These are phyloP conservation scores for Troilus luridus DNA, from an alignment of 2,888 invertebrate species.

Conservation along the genomic window DNA sequence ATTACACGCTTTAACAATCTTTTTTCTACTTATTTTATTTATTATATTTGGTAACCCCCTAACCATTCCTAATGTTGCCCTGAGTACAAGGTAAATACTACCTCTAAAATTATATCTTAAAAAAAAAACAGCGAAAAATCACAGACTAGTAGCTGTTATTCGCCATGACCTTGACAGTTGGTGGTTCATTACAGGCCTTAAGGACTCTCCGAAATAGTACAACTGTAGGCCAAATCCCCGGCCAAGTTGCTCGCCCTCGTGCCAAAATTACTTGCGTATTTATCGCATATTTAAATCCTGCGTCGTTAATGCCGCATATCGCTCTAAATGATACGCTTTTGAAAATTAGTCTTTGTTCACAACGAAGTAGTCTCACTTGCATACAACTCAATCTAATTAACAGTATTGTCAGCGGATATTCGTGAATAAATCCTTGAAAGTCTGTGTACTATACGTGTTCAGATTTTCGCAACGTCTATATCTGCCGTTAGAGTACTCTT, in stretches of 20 bases:
- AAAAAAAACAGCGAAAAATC: neutral
- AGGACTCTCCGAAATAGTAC: neutral
- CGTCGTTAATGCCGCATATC: neutral
- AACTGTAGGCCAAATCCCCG: neutral
- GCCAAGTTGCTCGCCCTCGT: neutral
- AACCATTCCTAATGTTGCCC: too few species aligned
- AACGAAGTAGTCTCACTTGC: neutral
- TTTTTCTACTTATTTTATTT: too few species aligned
- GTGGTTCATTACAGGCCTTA: neutral
- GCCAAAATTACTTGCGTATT: conserved; percentile 16
- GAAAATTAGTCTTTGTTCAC: neutral
- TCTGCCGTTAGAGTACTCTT: too few species aligned
- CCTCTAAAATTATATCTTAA: neutral
- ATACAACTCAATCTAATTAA: neutral
- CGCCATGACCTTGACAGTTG: neutral
- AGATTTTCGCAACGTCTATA: too few species aligned
- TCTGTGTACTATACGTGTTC: neutral
- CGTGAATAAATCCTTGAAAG: neutral
- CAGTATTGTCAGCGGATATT: neutral
- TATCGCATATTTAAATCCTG: neutral
- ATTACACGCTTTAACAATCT: too few species aligned
- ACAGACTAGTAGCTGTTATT: neutral
- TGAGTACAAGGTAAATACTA: too few species aligned
- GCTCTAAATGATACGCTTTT: neutral
- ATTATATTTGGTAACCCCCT: too few species aligned